Conservation (phyloP, 2,113 vertebrate species). For the Hemiscyllium ocellatum region DNA sequence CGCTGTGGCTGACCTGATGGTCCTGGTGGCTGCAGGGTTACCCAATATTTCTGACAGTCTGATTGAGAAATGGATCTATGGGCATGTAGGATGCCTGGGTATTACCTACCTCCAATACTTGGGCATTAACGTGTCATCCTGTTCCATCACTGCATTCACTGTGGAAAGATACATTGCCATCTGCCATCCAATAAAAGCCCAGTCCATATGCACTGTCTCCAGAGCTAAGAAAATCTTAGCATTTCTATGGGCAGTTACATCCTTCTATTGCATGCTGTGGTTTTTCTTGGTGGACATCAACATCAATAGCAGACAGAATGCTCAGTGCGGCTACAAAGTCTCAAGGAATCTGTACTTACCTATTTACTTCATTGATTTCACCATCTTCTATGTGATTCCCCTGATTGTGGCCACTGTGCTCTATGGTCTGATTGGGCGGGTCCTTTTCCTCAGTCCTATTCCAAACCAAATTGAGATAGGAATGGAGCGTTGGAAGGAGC, state of each 20-base stretch:
- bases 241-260: constrained; percentile 60
- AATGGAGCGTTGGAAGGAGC: constrained; percentile 46
- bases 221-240: constrained; percentile 63
- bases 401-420: constrained; percentile 63
- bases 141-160: constrained; percentile 69
- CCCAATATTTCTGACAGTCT: constrained; percentile 65
- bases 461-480: constrained; percentile 47
- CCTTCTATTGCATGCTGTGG: constrained; percentile 69
- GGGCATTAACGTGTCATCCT: constrained; percentile 71
- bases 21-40: constrained; percentile 65
- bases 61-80: constrained; percentile 63
- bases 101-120: constrained; percentile 74
- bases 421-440: constrained; percentile 61
- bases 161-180: constrained; percentile 71
- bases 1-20: constrained; percentile 65
- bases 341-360: constrained; percentile 70
- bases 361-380: constrained; percentile 71
- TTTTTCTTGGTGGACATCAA: constrained; percentile 73
- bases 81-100: constrained; percentile 59
- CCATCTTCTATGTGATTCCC: constrained; percentile 65
- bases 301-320: constrained; percentile 48
- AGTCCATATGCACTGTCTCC: constrained; percentile 64
- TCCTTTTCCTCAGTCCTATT: constrained; percentile 60
- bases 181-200: constrained; percentile 65
- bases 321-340: constrained; percentile 67